Conservation (phyloP, 1,140 invertebrate genomes). For the Eurosta solidaginis region DNA sequence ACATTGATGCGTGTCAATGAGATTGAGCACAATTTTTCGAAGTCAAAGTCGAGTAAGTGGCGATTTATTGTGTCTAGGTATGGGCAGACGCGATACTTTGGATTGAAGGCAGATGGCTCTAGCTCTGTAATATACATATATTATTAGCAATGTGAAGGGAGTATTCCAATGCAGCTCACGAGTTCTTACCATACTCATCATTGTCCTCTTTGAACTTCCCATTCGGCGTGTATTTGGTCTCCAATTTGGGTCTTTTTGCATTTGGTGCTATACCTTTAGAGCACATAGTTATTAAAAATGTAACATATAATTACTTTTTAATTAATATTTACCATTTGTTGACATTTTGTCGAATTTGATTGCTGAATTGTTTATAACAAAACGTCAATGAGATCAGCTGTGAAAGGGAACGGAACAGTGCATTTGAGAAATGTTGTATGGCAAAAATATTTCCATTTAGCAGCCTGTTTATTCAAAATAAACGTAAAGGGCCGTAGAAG, state of each 20-base stretch:
- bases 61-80: slow-evolving; percentile 97
- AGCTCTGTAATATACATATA: slow-evolving; percentile 15
- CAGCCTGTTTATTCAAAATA: too few species aligned
- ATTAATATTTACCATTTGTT: slow-evolving; percentile 20
- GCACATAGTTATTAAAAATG: not conserved
- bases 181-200: not conserved
- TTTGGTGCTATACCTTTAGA: not conserved
- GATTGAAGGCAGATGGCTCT: slow-evolving; percentile 57
- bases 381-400: not conserved
- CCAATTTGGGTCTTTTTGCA: slow-evolving; percentile 24
- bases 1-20: slow-evolving; percentile 98
- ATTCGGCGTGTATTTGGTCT: not conserved
- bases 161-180: not conserved
- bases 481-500: too few species aligned
- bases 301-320: not conserved
- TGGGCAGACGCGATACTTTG: slow-evolving; percentile 71
- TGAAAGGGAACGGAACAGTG: not conserved
- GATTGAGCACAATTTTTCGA: slow-evolving; percentile 99
- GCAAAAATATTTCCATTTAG: too few species aligned
- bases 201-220: not conserved
- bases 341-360: not conserved
- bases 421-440: not conserved
- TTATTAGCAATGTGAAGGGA: not conserved
- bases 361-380: not conserved
- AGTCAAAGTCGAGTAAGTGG: slow-evolving; percentile 98